phyloP scores from a whole-genome alignment of 1,140 invertebrate genomes.

The Drosophila navojoa region DNA sequence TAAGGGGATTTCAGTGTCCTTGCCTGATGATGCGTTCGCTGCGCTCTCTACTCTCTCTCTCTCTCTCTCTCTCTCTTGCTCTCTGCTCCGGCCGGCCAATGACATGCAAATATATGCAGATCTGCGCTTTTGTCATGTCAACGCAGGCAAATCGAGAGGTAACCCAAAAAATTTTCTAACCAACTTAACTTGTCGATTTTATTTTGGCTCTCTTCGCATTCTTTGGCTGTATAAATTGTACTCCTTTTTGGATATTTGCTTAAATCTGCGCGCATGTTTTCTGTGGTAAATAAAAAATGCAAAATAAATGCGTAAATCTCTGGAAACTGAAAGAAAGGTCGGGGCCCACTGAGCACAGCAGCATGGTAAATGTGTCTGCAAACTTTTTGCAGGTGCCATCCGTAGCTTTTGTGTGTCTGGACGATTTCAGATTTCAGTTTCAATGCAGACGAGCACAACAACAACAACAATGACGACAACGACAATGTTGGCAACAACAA shows the following conservation, averaged over 20 bases:
- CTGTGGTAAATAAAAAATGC: conserved; percentile 79
- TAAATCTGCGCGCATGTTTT: conserved; percentile 82
- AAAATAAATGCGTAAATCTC: conserved; percentile 83
- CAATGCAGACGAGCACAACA: conserved; percentile 54
- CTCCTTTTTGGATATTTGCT: conserved; percentile 62
- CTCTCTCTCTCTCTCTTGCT: no score
- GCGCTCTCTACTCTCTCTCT: neutral
- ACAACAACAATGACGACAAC: conserved; percentile 24
- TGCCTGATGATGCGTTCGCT: conserved; percentile 74
- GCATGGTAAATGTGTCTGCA: conserved; percentile 70
- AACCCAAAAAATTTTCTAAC: conserved; percentile 69
- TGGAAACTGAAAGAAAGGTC: conserved; percentile 35
- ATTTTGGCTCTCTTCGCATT: conserved; percentile 1
- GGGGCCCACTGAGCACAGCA: neutral
- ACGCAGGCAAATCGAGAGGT: conserved; percentile 79
- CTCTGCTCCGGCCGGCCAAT: conserved; percentile 42
- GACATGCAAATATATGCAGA: conserved; percentile 84
- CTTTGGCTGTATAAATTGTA: conserved; percentile 43
- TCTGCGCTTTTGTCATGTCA: conserved; percentile 83
- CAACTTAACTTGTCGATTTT: conserved; percentile 63
- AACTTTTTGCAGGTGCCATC: conserved; percentile 80
- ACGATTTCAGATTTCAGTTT: conserved; percentile 66
- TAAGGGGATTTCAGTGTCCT: conserved; percentile 78
- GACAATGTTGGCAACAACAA: conserved; percentile 42
- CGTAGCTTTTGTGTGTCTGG: conserved; percentile 67